These are phyloP conservation scores for Yponomeuta evonymella DNA, from an alignment of 2,888 invertebrate species.

Conservation along the genomic window DNA sequence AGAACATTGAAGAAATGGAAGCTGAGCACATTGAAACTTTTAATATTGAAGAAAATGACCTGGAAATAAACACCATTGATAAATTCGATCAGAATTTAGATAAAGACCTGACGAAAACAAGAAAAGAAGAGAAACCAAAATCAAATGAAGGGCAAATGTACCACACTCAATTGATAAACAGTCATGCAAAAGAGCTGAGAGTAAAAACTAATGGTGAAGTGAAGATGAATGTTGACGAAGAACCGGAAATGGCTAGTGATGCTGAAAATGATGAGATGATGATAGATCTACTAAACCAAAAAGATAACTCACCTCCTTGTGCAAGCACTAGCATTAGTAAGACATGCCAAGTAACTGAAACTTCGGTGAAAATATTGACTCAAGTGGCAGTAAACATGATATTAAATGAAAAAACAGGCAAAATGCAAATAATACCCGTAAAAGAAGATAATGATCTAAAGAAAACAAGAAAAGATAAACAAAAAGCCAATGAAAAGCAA, in stretches of 20 bases:
- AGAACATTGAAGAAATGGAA: slow-evolving; percentile 19
- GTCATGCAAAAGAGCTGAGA: slow-evolving; percentile 16
- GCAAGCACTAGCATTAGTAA: too few species aligned
- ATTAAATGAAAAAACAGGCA: too few species aligned
- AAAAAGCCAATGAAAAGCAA: slow-evolving; percentile 19
- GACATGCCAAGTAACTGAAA: too few species aligned
- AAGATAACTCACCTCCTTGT: too few species aligned
- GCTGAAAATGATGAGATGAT: too few species aligned
- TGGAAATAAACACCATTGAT: slow-evolving; percentile 19
- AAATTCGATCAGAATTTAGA: slow-evolving; percentile 21
- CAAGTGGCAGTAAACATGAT: too few species aligned
- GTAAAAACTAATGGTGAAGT: neutral
- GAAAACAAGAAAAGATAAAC: slow-evolving; percentile 15
- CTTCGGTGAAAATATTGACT: too few species aligned
- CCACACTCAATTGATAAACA: slow-evolving; percentile 6
- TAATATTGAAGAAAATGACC: slow-evolving; percentile 19
- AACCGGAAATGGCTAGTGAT: too few species aligned
- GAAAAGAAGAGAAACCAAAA: neutral
- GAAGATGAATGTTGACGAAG: too few species aligned
- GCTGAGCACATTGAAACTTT: slow-evolving; percentile 19
- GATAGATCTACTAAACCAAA: too few species aligned
- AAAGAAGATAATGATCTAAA: slow-evolving; percentile 17
- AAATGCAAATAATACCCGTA: too few species aligned
- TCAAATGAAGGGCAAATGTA: slow-evolving; percentile 18
- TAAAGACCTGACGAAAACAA: slow-evolving; percentile 18